phyloP scores from a whole-genome alignment of 2,113 vertebrate genomes.

The Gavia stellata region DNA sequence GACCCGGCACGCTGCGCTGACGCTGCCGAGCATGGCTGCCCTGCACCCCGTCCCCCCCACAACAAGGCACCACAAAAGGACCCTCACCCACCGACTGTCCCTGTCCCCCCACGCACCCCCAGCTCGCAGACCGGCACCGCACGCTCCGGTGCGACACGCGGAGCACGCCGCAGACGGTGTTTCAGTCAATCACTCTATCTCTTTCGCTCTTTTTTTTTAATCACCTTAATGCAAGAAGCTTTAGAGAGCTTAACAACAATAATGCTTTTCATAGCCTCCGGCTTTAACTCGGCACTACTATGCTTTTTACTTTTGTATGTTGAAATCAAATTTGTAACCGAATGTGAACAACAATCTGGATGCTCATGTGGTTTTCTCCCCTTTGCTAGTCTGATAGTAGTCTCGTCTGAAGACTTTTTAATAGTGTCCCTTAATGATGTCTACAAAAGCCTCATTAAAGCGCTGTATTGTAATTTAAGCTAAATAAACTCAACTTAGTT shows the following conservation, averaged over 20 bases:
- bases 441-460: constrained; percentile 50
- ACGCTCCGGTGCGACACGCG: fast-evolving
- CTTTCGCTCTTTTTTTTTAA: neutral
- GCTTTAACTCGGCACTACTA: neutral
- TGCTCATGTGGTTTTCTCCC: neutral
- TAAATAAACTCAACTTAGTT: constrained; percentile 5
- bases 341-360: neutral
- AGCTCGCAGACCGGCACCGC: neutral
- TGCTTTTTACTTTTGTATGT: neutral
- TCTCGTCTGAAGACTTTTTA: constrained; percentile 34
- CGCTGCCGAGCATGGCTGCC: fast-evolving
- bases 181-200: neutral
- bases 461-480: neutral
- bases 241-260: constrained; percentile 21
- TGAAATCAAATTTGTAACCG: constrained; percentile 15
- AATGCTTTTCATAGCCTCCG: constrained; percentile 14
- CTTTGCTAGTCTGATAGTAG: neutral
- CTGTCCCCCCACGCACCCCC: neutral
- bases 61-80: neutral
- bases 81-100: fast-evolving
- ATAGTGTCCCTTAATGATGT: constrained; percentile 37
- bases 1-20: fast-evolving
- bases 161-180: neutral
- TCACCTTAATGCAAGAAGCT: constrained; percentile 41
- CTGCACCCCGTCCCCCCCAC: fast-evolving